phyloP scores from a whole-genome alignment of 2,888 invertebrate genomes.

The Noctua comes region DNA sequence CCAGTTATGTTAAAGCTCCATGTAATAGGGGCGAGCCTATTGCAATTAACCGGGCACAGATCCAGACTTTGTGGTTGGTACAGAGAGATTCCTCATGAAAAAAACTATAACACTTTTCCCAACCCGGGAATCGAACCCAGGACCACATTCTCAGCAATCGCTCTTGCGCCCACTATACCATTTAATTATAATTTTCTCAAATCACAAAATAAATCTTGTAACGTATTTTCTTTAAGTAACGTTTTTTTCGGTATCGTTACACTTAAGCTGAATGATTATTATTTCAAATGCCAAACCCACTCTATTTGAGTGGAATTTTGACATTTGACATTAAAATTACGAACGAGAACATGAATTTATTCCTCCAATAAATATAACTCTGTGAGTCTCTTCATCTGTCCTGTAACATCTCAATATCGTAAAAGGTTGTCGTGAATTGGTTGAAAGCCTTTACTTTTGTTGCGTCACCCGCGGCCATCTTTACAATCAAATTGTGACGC shows the following conservation, averaged over 20 bases:
- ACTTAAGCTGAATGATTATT: not conserved
- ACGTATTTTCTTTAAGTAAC: not conserved
- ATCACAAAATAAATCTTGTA: not conserved
- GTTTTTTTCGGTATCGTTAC: not conserved
- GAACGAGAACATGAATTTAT: not conserved
- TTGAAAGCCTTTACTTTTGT: constrained; percentile 41
- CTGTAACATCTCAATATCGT: constrained; percentile 58
- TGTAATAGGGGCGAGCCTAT: no score
- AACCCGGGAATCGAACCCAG: no score
- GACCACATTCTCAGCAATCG: no score
- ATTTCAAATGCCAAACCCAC: constrained; percentile 17
- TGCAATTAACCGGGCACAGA: no score
- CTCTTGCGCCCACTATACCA: no score
- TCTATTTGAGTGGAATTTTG: constrained; percentile 34
- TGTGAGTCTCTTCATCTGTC: constrained; percentile 36
- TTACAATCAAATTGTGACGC: constrained; percentile 32
- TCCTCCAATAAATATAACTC: constrained; percentile 25
- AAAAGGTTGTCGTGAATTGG: constrained; percentile 55
- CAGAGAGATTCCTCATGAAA: no score
- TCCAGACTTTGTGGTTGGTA: no score
- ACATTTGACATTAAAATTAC: constrained; percentile 18
- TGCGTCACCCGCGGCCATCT: constrained; percentile 15
- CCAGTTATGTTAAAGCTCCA: no score
- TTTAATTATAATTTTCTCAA: not conserved
- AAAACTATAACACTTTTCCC: no score